Evolutionary conservation across 2,888 invertebrate genomes (phyloP).

Genomic region (Beris chalybata): DNA sequence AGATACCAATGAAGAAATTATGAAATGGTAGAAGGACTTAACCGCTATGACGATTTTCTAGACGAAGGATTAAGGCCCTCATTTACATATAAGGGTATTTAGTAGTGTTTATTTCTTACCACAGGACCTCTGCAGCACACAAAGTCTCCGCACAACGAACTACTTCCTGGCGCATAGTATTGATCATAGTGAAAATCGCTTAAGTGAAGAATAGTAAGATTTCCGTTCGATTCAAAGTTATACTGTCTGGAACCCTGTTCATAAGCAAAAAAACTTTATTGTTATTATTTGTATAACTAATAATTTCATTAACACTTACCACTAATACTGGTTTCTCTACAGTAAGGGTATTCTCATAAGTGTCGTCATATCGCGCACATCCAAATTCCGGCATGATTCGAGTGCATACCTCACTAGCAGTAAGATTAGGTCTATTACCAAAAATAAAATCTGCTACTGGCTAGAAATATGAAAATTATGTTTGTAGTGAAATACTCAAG

Average conservation of each 20-base stretch:
- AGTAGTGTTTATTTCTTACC: constrained; percentile 15
- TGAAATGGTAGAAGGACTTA: no score
- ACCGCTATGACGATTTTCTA: no score
- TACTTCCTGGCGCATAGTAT: constrained; percentile 65
- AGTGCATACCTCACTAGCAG: constrained; percentile 61
- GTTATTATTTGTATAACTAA: background rate
- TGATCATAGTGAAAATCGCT: constrained; percentile 79
- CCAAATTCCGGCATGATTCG: constrained; percentile 58
- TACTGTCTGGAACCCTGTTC: constrained; percentile 27
- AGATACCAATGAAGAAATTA: no score
- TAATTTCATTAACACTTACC: constrained; percentile 24
- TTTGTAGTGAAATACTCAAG: no score
- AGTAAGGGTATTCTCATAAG: constrained; percentile 57
- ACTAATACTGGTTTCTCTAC: constrained; percentile 45
- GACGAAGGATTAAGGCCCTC: no score
- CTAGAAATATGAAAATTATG: constrained; percentile 53
- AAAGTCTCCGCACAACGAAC: constrained; percentile 69
- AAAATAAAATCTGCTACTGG: constrained; percentile 63
- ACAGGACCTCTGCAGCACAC: constrained; percentile 58
- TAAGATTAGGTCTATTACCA: constrained; percentile 58
- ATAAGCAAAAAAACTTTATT: background rate
- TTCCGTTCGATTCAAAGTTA: constrained; percentile 38
- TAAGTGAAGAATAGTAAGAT: constrained; percentile 65
- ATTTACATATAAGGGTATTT: no score
- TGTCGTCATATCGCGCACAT: constrained; percentile 53